Conservation (phyloP, 2,797 vertebrate genomes). For the Rhinatrema bivittatum region DNA sequence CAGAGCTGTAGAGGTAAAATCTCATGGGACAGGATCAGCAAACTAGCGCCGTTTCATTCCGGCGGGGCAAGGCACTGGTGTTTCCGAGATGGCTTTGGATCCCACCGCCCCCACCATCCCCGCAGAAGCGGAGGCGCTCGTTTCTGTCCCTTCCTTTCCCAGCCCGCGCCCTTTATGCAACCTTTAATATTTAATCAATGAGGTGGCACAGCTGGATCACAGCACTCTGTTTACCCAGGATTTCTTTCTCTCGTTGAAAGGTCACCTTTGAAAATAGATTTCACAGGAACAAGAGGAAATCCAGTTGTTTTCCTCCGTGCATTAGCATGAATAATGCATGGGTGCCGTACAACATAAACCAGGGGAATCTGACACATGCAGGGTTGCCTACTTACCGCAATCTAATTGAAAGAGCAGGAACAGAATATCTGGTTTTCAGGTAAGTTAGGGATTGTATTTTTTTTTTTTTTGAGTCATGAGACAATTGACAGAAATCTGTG, state of each 20-base stretch:
- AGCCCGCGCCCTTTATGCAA: conserved; percentile 11
- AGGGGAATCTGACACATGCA: conserved; percentile 17
- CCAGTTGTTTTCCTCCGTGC: conserved; percentile 9
- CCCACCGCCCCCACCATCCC: too few relatives aligned
- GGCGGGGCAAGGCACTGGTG: too few relatives aligned
- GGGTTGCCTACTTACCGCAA: conserved; percentile 6
- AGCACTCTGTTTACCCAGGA: conserved; percentile 13
- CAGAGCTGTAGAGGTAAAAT: too few relatives aligned
- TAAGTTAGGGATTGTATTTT: too few relatives aligned
- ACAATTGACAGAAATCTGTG: neutral
- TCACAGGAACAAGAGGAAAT: conserved; percentile 20
- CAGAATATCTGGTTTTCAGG: neutral
- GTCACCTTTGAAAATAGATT: conserved; percentile 26
- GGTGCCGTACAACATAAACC: conserved; percentile 3
- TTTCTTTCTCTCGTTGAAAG: conserved; percentile 14
- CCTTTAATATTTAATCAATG: conserved; percentile 18
- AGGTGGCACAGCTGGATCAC: conserved; percentile 12
- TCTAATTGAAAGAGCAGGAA: conserved; percentile 3
- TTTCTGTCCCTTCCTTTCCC: too few relatives aligned
- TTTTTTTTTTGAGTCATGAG: neutral
- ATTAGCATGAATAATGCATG: conserved; percentile 14
- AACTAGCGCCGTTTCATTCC: too few relatives aligned
- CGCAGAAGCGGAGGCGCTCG: too few relatives aligned
- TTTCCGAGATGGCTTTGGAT: too few relatives aligned
- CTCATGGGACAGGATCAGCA: too few relatives aligned